Evolutionary conservation across 2,888 invertebrate genomes (phyloP).

Genomic region (Silvanus unidentatus): DNA sequence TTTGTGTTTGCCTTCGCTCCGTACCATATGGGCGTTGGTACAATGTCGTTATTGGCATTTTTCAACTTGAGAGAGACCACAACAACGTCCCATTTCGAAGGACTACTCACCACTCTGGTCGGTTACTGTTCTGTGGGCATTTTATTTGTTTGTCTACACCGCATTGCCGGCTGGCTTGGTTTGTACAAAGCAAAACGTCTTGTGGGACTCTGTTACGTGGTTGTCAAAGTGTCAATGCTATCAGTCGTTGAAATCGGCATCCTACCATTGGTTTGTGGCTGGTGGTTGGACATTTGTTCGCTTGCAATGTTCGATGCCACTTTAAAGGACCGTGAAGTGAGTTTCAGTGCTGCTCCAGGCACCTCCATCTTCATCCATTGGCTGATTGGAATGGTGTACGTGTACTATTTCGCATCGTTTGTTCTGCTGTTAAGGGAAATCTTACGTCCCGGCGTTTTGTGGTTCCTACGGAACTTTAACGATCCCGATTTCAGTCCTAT

Average conservation of each 20-base stretch:
- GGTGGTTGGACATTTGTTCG: slow-evolving; percentile 99
- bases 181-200: slow-evolving; percentile 75
- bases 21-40: slow-evolving; percentile 87
- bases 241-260: slow-evolving; percentile 97
- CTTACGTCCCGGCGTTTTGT: slow-evolving; percentile 91
- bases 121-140: slow-evolving; percentile 91
- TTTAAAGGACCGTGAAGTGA: slow-evolving; percentile 78
- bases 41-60: slow-evolving; percentile 67
- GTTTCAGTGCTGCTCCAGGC: slow-evolving; percentile 86
- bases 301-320: slow-evolving; percentile 87
- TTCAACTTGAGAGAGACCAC: slow-evolving; percentile 63
- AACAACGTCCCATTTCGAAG: slow-evolving; percentile 82
- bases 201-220: slow-evolving; percentile 89
- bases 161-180: slow-evolving; percentile 72
- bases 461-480: slow-evolving; percentile 96
- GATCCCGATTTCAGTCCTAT: slow-evolving; percentile 99
- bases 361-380: slow-evolving; percentile 98
- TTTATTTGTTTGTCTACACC: slow-evolving; percentile 74
- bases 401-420: slow-evolving; percentile 98
- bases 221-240: slow-evolving; percentile 85
- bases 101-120: slow-evolving; percentile 82
- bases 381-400: slow-evolving; percentile 98
- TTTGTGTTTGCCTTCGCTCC: slow-evolving; percentile 96
- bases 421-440: slow-evolving; percentile 89
- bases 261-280: slow-evolving; percentile 93